Evolutionary conservation across 2,113 vertebrate species (phyloP), one percentile per base, ranked within the genome.

Genomic region (Microcebus murinus): DNA sequence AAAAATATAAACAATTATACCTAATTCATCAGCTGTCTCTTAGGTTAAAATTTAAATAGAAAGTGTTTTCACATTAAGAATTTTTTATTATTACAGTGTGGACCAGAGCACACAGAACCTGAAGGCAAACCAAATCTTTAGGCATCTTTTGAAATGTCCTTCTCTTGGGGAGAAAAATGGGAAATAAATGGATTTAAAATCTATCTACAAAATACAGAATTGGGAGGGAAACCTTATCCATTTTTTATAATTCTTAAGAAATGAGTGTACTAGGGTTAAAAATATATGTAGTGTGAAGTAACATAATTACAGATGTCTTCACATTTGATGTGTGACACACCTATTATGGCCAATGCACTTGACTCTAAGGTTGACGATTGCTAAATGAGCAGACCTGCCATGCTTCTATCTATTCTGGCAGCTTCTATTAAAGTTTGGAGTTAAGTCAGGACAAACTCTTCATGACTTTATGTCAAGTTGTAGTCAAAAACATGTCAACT

Each of bases 401-500:
- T 65, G 11, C 10, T 90, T 92, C 67, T n/a, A 31, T 82, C 39
- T 76, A 29, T 92, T 83, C 71, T 70, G 42, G 67, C 61, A 94
- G 20, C 29, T 77, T 88, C 55, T 82, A 50, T 96, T 73, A 63
- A 59, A n/a, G 21, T 70, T 57, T 93, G 6, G 0, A 6, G 27
- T 65, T 89, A 97, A 48, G 68, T 48, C 29, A 82, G 20, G 34
- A 89, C 80, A 94, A 96, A 95, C 12, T 82, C 34, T 34, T 92
- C 23, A 9, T 34, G 63, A 96, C 18, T 83, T 27, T 8, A 31
- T 90, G 42, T 87, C 77, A 96, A 90, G 50, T 83, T 94, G 27
- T 31, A 92, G 82, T 87, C 21, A 97, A 80, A 82, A 94, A 87
- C 89, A 90, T 74, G 73, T 89, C 77, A 96, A 6, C 61, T 84